Conservation (phyloP, 2,113 vertebrate genomes). For the Pteronura brasiliensis region DNA sequence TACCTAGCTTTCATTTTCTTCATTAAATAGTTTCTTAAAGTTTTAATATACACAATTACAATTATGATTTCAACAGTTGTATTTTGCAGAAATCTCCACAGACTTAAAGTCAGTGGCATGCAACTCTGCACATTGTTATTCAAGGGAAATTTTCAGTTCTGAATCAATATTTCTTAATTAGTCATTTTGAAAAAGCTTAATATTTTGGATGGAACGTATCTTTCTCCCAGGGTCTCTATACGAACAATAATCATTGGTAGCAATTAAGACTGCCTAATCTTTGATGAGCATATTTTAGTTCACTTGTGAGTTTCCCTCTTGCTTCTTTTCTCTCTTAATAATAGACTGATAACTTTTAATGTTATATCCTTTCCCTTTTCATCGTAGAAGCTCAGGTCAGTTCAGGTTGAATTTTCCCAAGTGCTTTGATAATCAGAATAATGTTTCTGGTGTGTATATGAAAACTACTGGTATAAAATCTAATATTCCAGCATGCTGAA, state of each 20-base stretch:
- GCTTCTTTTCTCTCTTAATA: slow-evolving; percentile 38
- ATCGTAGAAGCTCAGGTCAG: background rate
- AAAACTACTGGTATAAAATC: slow-evolving; percentile 71
- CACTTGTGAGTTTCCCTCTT: background rate
- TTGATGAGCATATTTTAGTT: slow-evolving; percentile 25
- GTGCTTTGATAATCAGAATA: slow-evolving; percentile 69
- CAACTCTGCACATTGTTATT: background rate
- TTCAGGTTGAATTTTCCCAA: slow-evolving; percentile 61
- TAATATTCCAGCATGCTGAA: slow-evolving; percentile 60
- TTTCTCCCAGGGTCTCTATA: background rate
- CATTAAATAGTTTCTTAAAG: background rate
- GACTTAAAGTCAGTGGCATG: background rate
- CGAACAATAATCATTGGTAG: background rate
- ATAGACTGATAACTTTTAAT: background rate
- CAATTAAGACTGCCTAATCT: slow-evolving; percentile 21
- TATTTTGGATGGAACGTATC: background rate
- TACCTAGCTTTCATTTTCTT: background rate
- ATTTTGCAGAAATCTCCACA: background rate
- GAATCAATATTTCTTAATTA: slow-evolving; percentile 36
- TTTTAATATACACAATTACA: background rate
- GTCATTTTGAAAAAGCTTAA: slow-evolving; percentile 30
- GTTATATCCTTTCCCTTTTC: slow-evolving; percentile 1
- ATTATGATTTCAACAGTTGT: background rate
- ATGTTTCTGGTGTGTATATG: slow-evolving; percentile 48
- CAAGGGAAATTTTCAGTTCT: background rate